Percentiles rank a stretch among this genome's conserved stretches.
Evolutionary conservation across 2,888 invertebrate species (phyloP).

Genomic region (Drosophila lutescens): DNA sequence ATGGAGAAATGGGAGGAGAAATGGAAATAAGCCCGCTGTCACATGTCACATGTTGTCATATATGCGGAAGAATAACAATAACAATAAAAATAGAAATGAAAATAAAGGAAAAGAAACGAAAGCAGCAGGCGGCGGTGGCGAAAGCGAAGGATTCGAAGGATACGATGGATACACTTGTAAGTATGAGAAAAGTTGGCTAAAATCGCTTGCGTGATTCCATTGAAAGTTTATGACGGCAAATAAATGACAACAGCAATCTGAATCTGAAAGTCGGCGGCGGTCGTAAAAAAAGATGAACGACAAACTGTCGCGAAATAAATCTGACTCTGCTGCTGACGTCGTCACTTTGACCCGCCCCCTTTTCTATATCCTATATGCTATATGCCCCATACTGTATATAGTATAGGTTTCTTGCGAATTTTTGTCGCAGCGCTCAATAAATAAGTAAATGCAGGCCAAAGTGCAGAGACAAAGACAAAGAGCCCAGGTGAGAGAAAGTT

Average conservation of each 20-base stretch:
- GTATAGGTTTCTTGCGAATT: slow-evolving; percentile 16
- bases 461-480: slow-evolving; percentile 43
- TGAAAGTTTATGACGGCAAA: slow-evolving; percentile 69
- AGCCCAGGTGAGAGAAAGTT: slow-evolving; percentile 9
- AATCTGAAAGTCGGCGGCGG: slow-evolving; percentile 50
- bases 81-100: too few relatives aligned
- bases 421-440: slow-evolving; percentile 76
- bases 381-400: not conserved
- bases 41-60: slow-evolving; percentile 29
- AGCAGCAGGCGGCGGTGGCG: slow-evolving; percentile 20
- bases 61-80: slow-evolving; percentile 12
- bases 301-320: slow-evolving; percentile 68
- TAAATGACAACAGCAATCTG: slow-evolving; percentile 66
- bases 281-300: slow-evolving; percentile 74
- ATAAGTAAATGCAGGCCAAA: slow-evolving; percentile 69
- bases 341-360: slow-evolving; percentile 29
- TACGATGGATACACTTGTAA: slow-evolving; percentile 1
- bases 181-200: slow-evolving; percentile 47
- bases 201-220: slow-evolving; percentile 67
- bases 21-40: slow-evolving; percentile 8
- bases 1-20: not conserved
- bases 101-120: not conserved
- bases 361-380: not conserved
- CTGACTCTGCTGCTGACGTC: slow-evolving; percentile 57
- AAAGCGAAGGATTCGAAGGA: slow-evolving; percentile 13